These are phyloP conservation scores for Synanceia verrucosa DNA, from an alignment of 2,797 vertebrate species.

Conservation along the genomic window DNA sequence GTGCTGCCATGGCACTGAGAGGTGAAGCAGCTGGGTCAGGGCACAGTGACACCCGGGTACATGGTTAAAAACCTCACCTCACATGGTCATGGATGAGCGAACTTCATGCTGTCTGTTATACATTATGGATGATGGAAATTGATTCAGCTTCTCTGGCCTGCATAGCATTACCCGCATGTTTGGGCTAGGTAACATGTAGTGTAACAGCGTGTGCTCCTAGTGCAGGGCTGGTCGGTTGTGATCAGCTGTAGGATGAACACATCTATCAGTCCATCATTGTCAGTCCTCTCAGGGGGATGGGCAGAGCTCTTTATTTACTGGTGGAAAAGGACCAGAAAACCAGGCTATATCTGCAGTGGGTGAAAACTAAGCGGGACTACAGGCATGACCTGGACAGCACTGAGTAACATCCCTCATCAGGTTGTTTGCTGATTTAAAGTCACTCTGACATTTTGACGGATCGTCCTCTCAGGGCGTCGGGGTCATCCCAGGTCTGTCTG, in stretches of 20 bases:
- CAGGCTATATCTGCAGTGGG: conserved; percentile 15
- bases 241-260: conserved; percentile 17
- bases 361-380: conserved; percentile 35
- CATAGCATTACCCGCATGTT: conserved; percentile 29
- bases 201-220: conserved; percentile 12
- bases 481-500: conserved; percentile 56
- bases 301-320: conserved; percentile 14
- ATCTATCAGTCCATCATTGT: conserved; percentile 35
- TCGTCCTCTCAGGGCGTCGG: conserved; percentile 31
- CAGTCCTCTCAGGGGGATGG: not conserved
- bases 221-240: conserved; percentile 43
- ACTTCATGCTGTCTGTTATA: conserved; percentile 42
- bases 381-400: conserved; percentile 18
- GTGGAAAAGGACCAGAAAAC: not conserved
- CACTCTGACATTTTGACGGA: conserved; percentile 51
- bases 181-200: conserved; percentile 2
- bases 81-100: conserved; percentile 49
- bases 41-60: conserved; percentile 13
- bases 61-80: conserved; percentile 17
- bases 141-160: conserved; percentile 39
- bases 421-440: conserved; percentile 59
- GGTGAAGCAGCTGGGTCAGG: conserved; percentile 53
- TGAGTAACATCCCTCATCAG: conserved; percentile 52
- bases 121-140: conserved; percentile 67
- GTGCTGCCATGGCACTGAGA: conserved; percentile 49